Evolutionary conservation across 2,113 vertebrate genomes (phyloP).

Genomic region (Hippocampus comes): DNA sequence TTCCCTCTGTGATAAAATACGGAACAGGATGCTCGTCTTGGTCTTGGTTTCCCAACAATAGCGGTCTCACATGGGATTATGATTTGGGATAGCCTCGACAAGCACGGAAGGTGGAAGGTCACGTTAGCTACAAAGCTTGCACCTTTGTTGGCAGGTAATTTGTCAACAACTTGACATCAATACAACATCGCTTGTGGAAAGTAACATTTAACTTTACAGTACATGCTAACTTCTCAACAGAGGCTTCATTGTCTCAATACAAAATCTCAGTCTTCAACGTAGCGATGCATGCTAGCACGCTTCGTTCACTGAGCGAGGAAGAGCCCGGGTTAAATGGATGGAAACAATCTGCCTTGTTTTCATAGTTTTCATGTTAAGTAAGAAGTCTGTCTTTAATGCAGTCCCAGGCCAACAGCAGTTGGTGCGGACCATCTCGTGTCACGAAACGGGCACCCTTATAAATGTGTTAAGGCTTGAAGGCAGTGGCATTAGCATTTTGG

Average conservation of each 20-base stretch:
- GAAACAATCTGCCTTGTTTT: constrained; percentile 52
- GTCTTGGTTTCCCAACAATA: too few species aligned
- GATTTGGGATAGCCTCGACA: too few species aligned
- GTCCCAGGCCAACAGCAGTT: constrained; percentile 47
- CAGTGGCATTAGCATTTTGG: constrained; percentile 82
- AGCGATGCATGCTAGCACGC: constrained; percentile 21
- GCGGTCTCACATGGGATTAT: too few species aligned
- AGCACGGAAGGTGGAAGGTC: too few species aligned
- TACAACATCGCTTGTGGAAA: background rate
- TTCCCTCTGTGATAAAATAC: background rate
- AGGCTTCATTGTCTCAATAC: constrained; percentile 12
- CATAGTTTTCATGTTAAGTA: constrained; percentile 53
- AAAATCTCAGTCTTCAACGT: constrained; percentile 12
- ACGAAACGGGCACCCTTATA: constrained; percentile 78
- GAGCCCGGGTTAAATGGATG: constrained; percentile 24
- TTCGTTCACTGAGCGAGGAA: constrained; percentile 13
- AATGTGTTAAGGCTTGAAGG: constrained; percentile 76
- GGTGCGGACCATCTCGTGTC: constrained; percentile 63
- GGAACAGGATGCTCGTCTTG: too few species aligned
- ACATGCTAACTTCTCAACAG: constrained; percentile 11
- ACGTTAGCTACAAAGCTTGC: background rate
- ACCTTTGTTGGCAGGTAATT: constrained; percentile 13
- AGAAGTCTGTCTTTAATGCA: constrained; percentile 46
- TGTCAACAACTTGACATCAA: constrained; percentile 6
- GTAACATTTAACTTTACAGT: constrained; percentile 41